Evolutionary conservation across 2,797 vertebrate species (phyloP), one percentile per base, ranked within the genome.

Genomic region (Gymnoscopelus microlampas): DNA sequence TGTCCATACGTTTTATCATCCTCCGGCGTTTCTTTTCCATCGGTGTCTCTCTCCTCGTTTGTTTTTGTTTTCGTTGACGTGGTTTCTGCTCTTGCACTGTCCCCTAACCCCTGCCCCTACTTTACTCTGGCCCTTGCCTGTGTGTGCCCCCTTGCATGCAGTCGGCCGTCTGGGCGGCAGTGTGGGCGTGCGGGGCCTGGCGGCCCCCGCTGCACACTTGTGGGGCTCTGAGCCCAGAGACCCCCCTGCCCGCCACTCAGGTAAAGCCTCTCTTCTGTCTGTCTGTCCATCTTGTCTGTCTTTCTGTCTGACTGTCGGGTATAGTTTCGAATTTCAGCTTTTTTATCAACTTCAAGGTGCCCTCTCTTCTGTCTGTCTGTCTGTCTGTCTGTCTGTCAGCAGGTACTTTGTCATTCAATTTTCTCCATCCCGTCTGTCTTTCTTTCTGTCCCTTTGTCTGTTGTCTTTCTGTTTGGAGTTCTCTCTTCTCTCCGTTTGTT

Each of bases 131-230:
- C 84, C 81, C 78, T 19, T 75, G 77, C 87, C 84, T 87, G 76
- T 90, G 84, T 91, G 69, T 88, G 89, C 84, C 80, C 48, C 50
- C 81, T 76, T 78, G 88, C 89, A 90, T 90, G 88, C 89, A 92
- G 90, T 80, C 48, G 61, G 84, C 82, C 69, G 59, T 60, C 74
- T 81, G 80, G 77, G 73, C 67, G 66, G 82, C 82, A 39, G 83
- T 74, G 76, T 82, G 84, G 87, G 85, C 61, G 59, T 68, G 84
- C 65, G 83, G 76, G 82, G 77, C 75, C 71, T 6, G 83, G 77
- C 58, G 76, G 80, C 71, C 75, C 70, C 53, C 70, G 78, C 54
- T 68, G 79, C 87, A 64, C 80, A 29, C 78, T 70, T 83, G 73
- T 87, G 87, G 87, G 87, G 87, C 74, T 86, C 76, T 88, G 89